Evolutionary conservation across 2,888 invertebrate species (phyloP).

Genomic region (Synanthedon myopaeformis): DNA sequence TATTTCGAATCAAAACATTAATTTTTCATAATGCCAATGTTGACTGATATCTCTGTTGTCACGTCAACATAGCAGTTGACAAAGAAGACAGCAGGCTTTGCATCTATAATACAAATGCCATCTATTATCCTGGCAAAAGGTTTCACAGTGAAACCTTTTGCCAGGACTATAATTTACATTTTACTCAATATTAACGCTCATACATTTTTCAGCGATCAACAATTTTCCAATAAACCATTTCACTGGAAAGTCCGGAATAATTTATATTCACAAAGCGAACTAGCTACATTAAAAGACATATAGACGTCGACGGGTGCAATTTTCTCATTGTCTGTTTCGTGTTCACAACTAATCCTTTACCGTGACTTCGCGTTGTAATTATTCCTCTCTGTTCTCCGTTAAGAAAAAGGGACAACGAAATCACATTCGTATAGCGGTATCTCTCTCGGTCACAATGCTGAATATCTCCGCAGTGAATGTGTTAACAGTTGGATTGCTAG

Average conservation of each 20-base stretch:
- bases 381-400: constrained; percentile 9
- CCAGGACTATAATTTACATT: no score
- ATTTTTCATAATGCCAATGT: no score
- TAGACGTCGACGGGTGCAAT: constrained; percentile 22
- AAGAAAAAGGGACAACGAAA: constrained; percentile 10
- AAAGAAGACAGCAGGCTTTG: no score
- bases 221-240: neutral
- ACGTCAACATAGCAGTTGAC: no score
- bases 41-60: no score
- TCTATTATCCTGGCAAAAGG: no score
- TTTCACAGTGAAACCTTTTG: no score
- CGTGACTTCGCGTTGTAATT: neutral
- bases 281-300: neutral
- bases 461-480: no score
- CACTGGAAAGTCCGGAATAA: neutral
- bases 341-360: constrained; percentile 5
- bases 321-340: constrained; percentile 18
- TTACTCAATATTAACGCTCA: neutral
- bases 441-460: constrained; percentile 8
- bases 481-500: no score
- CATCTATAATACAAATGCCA: no score
- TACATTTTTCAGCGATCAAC: neutral
- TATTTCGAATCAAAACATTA: no score
- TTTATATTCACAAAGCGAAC: neutral
- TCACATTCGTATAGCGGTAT: constrained; percentile 8